Evolutionary conservation across 1,140 invertebrate species (phyloP).

Genomic region (Cepaea nemoralis): DNA sequence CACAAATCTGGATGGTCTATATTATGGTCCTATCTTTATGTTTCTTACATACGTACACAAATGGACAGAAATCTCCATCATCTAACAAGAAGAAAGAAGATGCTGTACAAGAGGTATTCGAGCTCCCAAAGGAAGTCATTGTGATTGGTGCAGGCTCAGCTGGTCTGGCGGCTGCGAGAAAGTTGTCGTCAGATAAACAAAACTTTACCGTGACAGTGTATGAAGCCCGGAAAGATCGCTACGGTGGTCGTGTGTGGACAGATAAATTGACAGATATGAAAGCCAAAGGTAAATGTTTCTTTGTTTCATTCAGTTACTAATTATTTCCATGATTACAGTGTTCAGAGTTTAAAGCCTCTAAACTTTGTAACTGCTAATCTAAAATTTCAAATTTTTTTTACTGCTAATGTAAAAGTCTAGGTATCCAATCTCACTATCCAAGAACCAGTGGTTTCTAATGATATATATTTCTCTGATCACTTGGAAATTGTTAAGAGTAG

Average conservation of each 20-base stretch:
- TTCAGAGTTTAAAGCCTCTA: too few relatives aligned
- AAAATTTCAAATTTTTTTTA: too few relatives aligned
- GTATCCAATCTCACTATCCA: too few relatives aligned
- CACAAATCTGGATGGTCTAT: background rate
- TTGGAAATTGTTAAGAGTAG: too few relatives aligned
- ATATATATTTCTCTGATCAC: too few relatives aligned
- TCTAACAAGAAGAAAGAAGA: background rate
- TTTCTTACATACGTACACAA: background rate
- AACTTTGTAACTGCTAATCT: too few relatives aligned
- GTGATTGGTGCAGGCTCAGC: conserved; percentile 61
- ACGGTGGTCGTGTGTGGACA: conserved; percentile 60
- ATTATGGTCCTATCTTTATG: background rate
- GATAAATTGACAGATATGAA: conserved; percentile 44
- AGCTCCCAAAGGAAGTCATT: conserved; percentile 47
- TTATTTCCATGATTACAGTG: too few relatives aligned
- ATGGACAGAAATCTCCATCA: background rate
- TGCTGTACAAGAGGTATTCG: background rate
- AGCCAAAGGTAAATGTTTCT: conserved; percentile 41
- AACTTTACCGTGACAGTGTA: conserved; percentile 52
- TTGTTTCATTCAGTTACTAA: too few relatives aligned
- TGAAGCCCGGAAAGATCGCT: conserved; percentile 53
- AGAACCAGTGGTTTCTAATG: too few relatives aligned
- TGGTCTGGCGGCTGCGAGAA: conserved; percentile 55
- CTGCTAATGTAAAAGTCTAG: too few relatives aligned
- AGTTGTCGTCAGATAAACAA: conserved; percentile 33